phyloP scores from a whole-genome alignment of 1,140 invertebrate species.

The Tetramorium alpestre region DNA sequence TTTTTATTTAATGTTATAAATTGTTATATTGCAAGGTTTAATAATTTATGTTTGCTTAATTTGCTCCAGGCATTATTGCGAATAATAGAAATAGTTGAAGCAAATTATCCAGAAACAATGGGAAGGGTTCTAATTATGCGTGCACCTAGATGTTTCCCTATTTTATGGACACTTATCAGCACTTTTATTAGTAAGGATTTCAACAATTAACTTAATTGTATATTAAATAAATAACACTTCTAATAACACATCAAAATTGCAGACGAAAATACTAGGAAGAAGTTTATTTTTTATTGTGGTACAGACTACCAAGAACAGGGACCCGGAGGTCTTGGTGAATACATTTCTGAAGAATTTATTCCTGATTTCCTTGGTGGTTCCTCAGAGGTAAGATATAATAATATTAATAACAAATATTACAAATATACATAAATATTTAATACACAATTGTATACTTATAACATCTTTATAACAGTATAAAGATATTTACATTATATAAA shows the following conservation, averaged over 20 bases:
- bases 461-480: background rate
- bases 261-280: constrained; percentile 98
- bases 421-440: constrained; percentile 36
- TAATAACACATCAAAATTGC: constrained; percentile 72
- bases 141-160: constrained; percentile 97
- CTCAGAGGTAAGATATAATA: constrained; percentile 89
- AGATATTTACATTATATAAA: background rate
- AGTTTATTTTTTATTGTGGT: constrained; percentile 97
- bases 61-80: constrained; percentile 90
- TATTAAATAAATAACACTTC: background rate
- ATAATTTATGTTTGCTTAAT: constrained; percentile 50
- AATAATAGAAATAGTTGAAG: constrained; percentile 98
- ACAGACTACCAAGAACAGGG: constrained; percentile 92
- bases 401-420: constrained; percentile 53
- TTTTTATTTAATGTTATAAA: background rate
- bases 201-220: constrained; percentile 39
- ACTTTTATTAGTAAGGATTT: constrained; percentile 94
- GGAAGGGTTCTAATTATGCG: constrained; percentile 94
- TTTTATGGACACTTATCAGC: constrained; percentile 98
- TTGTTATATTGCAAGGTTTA: background rate
- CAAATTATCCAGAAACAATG: constrained; percentile 98
- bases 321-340: constrained; percentile 93
- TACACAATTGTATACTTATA: background rate
- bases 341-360: constrained; percentile 94
- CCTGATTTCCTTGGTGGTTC: constrained; percentile 97